Evolutionary conservation across 2,888 invertebrate species (phyloP).

Genomic region (Diadromus collaris): DNA sequence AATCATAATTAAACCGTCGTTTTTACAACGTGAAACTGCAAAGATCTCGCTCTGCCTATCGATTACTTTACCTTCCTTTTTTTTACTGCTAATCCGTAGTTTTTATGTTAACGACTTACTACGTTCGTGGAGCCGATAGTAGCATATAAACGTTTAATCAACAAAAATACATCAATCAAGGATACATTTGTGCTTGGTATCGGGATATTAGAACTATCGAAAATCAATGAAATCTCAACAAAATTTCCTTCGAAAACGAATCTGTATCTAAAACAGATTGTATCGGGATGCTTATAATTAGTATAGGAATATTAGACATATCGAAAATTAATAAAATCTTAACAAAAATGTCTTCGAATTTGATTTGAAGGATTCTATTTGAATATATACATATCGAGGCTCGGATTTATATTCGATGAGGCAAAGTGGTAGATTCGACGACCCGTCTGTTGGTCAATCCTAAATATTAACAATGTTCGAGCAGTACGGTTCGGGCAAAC

Average conservation of each 20-base stretch:
- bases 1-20: conserved; percentile 60
- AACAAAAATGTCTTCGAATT: background rate
- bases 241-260: background rate
- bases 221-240: background rate
- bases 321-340: background rate
- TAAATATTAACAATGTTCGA: background rate
- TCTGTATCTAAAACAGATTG: background rate
- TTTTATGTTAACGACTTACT: background rate
- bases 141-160: background rate
- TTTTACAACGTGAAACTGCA: background rate
- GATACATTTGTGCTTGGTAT: background rate
- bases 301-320: background rate
- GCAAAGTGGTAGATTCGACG: background rate
- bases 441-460: background rate
- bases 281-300: background rate
- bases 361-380: background rate
- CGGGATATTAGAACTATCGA: background rate
- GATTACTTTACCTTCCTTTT: background rate
- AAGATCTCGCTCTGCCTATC: background rate
- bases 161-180: background rate
- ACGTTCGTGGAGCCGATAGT: background rate
- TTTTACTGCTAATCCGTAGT: background rate
- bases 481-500: too few species aligned
- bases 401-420: background rate
- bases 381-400: background rate